These are phyloP conservation scores for Lasioglossum lativentre DNA, from an alignment of 2,888 invertebrate genomes.

Conservation along the genomic window DNA sequence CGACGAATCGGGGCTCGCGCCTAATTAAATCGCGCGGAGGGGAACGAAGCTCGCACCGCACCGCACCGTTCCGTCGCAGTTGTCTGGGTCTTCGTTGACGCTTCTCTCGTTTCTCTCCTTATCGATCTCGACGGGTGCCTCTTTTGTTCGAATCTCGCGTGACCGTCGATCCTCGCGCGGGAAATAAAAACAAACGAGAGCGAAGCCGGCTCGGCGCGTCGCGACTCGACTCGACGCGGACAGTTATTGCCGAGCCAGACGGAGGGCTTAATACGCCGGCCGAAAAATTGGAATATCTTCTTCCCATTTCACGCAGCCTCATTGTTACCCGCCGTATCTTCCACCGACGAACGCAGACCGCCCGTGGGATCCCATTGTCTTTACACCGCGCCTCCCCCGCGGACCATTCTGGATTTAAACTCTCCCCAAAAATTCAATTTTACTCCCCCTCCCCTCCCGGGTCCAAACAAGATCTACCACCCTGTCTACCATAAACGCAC, in stretches of 20 bases:
- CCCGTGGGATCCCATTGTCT: slow-evolving; percentile 4
- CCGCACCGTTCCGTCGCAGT: background rate
- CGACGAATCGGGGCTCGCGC: slow-evolving; percentile 6
- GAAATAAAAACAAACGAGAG: background rate
- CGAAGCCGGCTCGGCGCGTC: background rate
- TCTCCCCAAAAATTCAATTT: background rate
- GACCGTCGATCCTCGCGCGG: slow-evolving; percentile 14
- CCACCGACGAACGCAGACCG: background rate
- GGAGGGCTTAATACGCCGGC: slow-evolving; percentile 27
- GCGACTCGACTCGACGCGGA: background rate
- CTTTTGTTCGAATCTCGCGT: slow-evolving; percentile 22
- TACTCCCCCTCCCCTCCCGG: background rate
- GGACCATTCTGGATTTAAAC: background rate
- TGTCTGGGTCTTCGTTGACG: background rate
- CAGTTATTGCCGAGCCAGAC: background rate
- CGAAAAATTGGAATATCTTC: slow-evolving; percentile 38
- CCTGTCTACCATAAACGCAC: background rate
- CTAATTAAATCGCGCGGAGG: slow-evolving; percentile 22
- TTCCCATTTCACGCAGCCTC: slow-evolving; percentile 29
- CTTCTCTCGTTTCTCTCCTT: background rate
- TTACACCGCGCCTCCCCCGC: background rate
- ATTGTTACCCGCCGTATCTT: slow-evolving; percentile 40
- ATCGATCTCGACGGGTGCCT: background rate
- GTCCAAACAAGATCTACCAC: background rate
- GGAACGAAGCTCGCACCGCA: background rate